Base-by-base conservation (phyloP, 2,888 invertebrate genomes). In the Tuta absoluta region DNA sequence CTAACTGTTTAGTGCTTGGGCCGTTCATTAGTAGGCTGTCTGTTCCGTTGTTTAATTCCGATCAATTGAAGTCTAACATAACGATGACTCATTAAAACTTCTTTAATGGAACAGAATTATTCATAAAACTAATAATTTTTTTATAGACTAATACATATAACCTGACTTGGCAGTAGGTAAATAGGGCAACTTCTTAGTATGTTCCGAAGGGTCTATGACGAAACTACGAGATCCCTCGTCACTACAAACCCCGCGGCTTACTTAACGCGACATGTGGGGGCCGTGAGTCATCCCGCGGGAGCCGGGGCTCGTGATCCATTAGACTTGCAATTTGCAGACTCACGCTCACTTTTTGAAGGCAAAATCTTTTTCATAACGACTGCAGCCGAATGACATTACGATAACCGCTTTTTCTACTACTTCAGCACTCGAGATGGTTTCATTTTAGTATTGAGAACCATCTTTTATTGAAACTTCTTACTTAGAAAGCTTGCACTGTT, bases 291-390 rank as follows among this genome's bases (percentile, higher is more conserved):
- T 85, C 82, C 83, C 82, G 76, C 75, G 83, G 81, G 51, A 53
- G 24, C 23, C 51, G 51, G 7, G 45, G n/a, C 45, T n/a, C 45
- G 45, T 80, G 81, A 82, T 87, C 87, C 87, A 87, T 90, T 89
- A 89, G 84, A 71, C 75, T 78, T 79, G 80, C 80, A 82, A 81
- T 83, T 82, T 84, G 86, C 84, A 80, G 79, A 85, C 76, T 90
- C 89, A 90, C 80, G 81, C 75, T 85, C 77, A 79, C 81, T 85
- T 87, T 86, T 85, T 82, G 82, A 79, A 79, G 80, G 75, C 74
- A 72, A 73, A 14, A 74, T 73, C 74, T 75, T 24, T 23, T 23
- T 24, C 23, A 53, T 23, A 12, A 75, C 70, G 74, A 73, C 75
- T 73, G 72, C 71, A 69, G 66, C 66, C 66, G 71, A 71, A 71